Base-by-base conservation (phyloP, 2,888 invertebrate species). In the Nineta flava region DNA sequence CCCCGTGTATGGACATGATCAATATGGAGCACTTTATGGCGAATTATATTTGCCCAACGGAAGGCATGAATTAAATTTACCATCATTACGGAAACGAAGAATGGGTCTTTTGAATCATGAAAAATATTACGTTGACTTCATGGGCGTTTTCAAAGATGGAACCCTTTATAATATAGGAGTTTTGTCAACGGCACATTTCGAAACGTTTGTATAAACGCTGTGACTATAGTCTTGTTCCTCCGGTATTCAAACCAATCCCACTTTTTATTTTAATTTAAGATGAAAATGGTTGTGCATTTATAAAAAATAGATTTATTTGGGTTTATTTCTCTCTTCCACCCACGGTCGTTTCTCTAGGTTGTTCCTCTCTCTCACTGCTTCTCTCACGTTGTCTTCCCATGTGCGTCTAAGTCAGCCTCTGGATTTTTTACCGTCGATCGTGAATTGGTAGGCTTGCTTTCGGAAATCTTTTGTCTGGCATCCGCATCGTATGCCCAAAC, bases 21-120 rank as follows among this genome's bases (percentile, higher is more conserved):
- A 82, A 59, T 82, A 74, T 65, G 83, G 83, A 4, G 66, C 71
- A 1, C 58, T 79, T 15, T 69, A 74, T 53, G 83, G 83, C 0
- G 71, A 72, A 15, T 60, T 81, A 50, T 68, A 67, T 48, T 63
- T 71, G 1, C 63, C 62, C 1, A 58, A 66, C 31, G 71, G 69
- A 17, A 60, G 61, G 32, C 54, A 56, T 60, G 60, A 60, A 57
- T 47, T 81, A 17, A 71, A 74, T 52, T 61, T 76, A 9, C 69
- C 77, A 4, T 75, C 77, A 1, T 57, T 71, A 1, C 67, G 70
- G 41, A 71, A 73, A 53, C 60, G 73, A 43, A 60, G 65, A 26
- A 74, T 71, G 69, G 66, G 65, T 44, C 56, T 50, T 60, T 52
- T 55, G 57, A 52, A 48, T 55, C 58, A 31, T 53, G 45, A 34